A percentile compares a stretch with the other conserved stretches of the same genome.
Conservation (phyloP, 2,113 vertebrate genomes). For the Sapajus apella region DNA sequence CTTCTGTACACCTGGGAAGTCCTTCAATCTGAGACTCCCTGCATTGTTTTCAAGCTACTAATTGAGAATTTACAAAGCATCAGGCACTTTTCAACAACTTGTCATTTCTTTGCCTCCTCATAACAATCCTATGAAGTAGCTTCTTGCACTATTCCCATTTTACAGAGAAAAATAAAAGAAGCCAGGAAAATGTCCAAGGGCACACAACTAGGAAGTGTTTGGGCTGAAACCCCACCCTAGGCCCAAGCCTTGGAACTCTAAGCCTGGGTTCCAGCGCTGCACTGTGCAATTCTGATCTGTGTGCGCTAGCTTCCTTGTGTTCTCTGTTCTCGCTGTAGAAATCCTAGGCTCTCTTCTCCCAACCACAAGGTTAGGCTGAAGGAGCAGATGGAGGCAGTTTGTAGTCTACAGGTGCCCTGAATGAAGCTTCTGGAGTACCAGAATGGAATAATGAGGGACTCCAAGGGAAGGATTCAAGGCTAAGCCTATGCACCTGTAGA, state of each 20-base stretch:
- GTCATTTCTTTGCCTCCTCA: background rate
- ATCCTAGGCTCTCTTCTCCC: background rate
- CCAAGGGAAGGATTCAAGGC: background rate
- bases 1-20: background rate
- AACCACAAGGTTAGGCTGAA: background rate
- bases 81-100: background rate
- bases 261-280: background rate
- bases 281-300: background rate
- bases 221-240: background rate
- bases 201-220: background rate
- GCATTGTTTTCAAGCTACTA: background rate
- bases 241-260: background rate
- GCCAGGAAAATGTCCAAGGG: background rate
- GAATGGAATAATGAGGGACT: background rate
- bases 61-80: background rate
- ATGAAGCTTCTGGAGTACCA: background rate
- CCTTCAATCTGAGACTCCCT: background rate
- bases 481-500: background rate
- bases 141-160: background rate
- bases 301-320: background rate
- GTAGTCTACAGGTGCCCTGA: background rate
- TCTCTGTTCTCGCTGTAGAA: background rate
- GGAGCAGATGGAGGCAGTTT: background rate
- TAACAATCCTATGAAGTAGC: background rate
- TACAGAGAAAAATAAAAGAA: background rate